Base-by-base conservation (phyloP, 2,888 invertebrate species). In the Xestia xanthographa region DNA sequence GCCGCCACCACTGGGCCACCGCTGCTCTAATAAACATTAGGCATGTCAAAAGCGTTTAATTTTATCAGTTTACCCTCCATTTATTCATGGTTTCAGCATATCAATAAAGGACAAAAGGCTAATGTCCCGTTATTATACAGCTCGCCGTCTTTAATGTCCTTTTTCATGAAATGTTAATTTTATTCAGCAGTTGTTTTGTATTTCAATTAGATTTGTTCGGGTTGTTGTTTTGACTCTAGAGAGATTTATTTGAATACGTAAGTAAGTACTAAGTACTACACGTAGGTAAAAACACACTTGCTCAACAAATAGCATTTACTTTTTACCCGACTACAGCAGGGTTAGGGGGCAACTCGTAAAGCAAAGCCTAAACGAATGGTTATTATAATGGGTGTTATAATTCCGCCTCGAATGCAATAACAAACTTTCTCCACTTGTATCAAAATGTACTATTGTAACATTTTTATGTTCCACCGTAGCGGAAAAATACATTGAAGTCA, bases 61-160 rank as follows among this genome's bases (percentile, higher is more conserved):
- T 68, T 65, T 20, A 58, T 38, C 34, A 48, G 53, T 6, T 79
- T 34, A 5, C n/a, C 34, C 50, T 41, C 62, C 68, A 43, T 67
- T 66, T 85, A 87, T 88, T 86, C 80, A 82, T 72, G 72, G 83
- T 78, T 82, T 71, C 73, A 83, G 86, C 74, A 86, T 87, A 77
- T 68, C 65, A 85, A 89, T 83, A 79, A 77, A 86, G 87, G 80
- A 84, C 83, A 79, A 67, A 80, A 83, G 86, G 85, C 72, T 80
- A 87, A 86, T 77, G 85, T 41, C 75, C 86, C 53, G 14, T 41
- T 41, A 82, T 87, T 87, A 87, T 86, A 69, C 85, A 68, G 62
- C 20, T 69, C 76, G 72, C 74, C 65, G 75, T 74, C 60, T 72
- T 48, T 78, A 73, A 82, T 82, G 79, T 67, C 67, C 72, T 68